A percentile compares a stretch with the other conserved stretches of the same genome.
phyloP scores from a whole-genome alignment of 1,140 invertebrate genomes.

The Acromyrmex echinatior region DNA sequence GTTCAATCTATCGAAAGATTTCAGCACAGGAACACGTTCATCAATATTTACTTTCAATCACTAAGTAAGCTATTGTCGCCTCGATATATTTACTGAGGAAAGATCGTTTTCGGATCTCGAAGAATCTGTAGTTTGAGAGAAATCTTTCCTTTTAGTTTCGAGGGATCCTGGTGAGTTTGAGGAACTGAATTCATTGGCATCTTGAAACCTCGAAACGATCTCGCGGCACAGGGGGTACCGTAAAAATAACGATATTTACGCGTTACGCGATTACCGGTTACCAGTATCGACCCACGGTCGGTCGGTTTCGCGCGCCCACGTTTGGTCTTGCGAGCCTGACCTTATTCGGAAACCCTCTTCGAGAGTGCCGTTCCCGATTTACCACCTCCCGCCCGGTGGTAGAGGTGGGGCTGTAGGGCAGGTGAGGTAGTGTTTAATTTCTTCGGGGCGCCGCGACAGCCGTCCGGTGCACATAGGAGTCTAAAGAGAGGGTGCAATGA shows the following conservation, averaged over 20 bases:
- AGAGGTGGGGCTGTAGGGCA: conserved; percentile 68
- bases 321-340: conserved; percentile 81
- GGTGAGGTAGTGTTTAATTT: conserved; percentile 47
- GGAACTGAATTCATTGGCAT: not conserved
- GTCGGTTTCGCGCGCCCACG: conserved; percentile 82
- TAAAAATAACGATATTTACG: conserved; percentile 64
- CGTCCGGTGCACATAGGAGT: not conserved
- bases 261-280: conserved; percentile 62
- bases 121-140: not conserved
- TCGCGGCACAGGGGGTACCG: not conserved
- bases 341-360: conserved; percentile 86
- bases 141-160: too few species aligned
- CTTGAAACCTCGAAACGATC: not conserved
- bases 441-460: conserved; percentile 32
- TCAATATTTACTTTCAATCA: not conserved
- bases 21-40: not conserved
- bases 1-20: not conserved
- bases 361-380: conserved; percentile 70
- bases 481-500: conserved; percentile 11
- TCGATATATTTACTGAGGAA: not conserved
- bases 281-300: conserved; percentile 72
- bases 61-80: not conserved
- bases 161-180: not conserved
- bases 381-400: conserved; percentile 53
- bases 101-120: not conserved